Base-by-base conservation (phyloP, 1,140 invertebrate species). In the Asbolus verrucosus region DNA sequence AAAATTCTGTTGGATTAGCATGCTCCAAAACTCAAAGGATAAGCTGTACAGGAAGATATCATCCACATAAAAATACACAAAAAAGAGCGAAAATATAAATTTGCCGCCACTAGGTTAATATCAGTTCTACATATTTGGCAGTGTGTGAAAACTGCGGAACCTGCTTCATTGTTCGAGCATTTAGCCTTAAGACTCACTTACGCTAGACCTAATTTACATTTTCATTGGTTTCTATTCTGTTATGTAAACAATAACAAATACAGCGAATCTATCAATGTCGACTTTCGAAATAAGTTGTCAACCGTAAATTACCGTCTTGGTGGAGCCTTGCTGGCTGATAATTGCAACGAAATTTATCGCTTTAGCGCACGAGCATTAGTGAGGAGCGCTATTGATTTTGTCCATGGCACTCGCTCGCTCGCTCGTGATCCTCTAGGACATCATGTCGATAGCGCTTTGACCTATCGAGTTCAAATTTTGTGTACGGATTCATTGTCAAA, bases 61-160 rank as follows among this genome's bases (percentile, higher is more conserved):
- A 36, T 36, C 33, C 33, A 36, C 5, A 6, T 36, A 11, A 11
- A 3, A 36, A n/a, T n/a, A 36, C 59, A 15, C 24, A 18, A 62
- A 61, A 61, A 61, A 61, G 31, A n/a, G 15, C 43, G 11, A 18
- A 46, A 46, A 16, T 33, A 30, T 31, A 6, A 33, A 61, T 15
- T 62, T 62, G 36, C 30, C 59, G 30, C 2, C 36, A 36, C 30
- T 62, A 13, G 31, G 59, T 54, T 54, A 54, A 54, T 30, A 27
- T 21, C 21, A 54, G 36, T 8, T 62, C 59, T 36, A 62, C 30
- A 62, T 62, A 62, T 62, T 6, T 15, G 9, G 6, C 30, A 18
- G 59, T 62, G 59, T 62, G 36, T 62, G 36, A 61, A 61, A 61
- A 61, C 43, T 50, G 43, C 43, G 43, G 43, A 54, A 54, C 46